phyloP scores from a whole-genome alignment of 2,888 invertebrate species.

The Slavum lentiscoides region DNA sequence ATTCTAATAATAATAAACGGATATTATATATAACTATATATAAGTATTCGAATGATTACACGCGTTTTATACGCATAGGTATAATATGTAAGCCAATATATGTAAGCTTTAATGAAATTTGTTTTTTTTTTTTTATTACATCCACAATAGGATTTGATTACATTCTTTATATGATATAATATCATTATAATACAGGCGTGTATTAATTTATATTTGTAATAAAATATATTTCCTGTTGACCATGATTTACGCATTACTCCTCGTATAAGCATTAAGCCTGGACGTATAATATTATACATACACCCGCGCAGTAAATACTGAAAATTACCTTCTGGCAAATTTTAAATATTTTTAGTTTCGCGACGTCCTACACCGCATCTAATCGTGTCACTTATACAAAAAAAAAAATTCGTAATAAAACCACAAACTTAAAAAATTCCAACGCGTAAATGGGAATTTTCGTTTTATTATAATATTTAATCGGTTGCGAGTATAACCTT shows the following conservation, averaged over 20 bases:
- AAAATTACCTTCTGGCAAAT: constrained; percentile 18
- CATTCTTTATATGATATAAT: neutral
- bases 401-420: neutral
- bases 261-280: neutral
- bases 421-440: neutral
- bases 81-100: too few relatives aligned
- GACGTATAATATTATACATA: neutral
- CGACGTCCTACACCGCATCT: neutral
- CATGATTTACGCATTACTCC: constrained; percentile 21
- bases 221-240: constrained; percentile 49
- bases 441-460: neutral
- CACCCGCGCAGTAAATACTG: neutral
- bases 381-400: neutral
- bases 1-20: too few relatives aligned
- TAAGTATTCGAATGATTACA: too few relatives aligned
- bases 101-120: too few relatives aligned
- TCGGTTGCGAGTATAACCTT: neutral
- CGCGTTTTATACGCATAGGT: too few relatives aligned
- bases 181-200: neutral
- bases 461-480: neutral
- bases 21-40: too few relatives aligned
- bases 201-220: constrained; percentile 34
- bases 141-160: constrained; percentile 6
- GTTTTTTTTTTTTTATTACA: neutral
- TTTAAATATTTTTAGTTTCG: constrained; percentile 1